These are phyloP conservation scores for Ormyrus nitidulus DNA, from an alignment of 2,888 invertebrate genomes.

Conservation along the genomic window DNA sequence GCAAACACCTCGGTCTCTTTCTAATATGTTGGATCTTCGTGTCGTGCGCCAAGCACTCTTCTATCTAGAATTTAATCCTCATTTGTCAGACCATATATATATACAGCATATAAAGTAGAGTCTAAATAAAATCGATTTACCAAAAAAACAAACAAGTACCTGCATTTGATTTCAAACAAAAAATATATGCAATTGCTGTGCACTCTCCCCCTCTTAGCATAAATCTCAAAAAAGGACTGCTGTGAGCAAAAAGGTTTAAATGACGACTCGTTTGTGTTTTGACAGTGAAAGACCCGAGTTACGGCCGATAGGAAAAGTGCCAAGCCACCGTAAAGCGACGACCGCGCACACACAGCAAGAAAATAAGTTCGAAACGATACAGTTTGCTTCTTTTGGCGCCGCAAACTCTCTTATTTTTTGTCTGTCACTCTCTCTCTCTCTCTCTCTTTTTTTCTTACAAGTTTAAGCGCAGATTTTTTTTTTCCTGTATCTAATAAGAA, in stretches of 20 bases:
- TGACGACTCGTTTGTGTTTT: slow-evolving; percentile 61
- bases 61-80: not conserved
- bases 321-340: slow-evolving; percentile 59
- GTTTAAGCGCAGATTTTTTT: slow-evolving; percentile 5
- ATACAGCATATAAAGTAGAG: not conserved
- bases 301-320: slow-evolving; percentile 62
- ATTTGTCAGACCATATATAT: not conserved
- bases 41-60: slow-evolving; percentile 42
- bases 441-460: not conserved
- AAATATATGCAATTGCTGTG: not conserved
- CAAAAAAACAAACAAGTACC: not conserved
- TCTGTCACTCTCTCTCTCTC: slow-evolving; percentile 20
- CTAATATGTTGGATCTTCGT: slow-evolving; percentile 55
- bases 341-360: slow-evolving; percentile 59
- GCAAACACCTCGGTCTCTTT: slow-evolving; percentile 52
- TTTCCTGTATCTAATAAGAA: slow-evolving; percentile 35
- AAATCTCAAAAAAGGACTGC: too few relatives aligned
- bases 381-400: slow-evolving; percentile 57
- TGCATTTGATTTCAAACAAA: not conserved
- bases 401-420: slow-evolving; percentile 34
- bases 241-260: slow-evolving; percentile 12
- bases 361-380: slow-evolving; percentile 65
- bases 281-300: slow-evolving; percentile 68
- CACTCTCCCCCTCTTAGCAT: too few relatives aligned
- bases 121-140: not conserved